Conservation (phyloP, 2,113 vertebrate genomes). For the Rhagologus leucostigma region DNA sequence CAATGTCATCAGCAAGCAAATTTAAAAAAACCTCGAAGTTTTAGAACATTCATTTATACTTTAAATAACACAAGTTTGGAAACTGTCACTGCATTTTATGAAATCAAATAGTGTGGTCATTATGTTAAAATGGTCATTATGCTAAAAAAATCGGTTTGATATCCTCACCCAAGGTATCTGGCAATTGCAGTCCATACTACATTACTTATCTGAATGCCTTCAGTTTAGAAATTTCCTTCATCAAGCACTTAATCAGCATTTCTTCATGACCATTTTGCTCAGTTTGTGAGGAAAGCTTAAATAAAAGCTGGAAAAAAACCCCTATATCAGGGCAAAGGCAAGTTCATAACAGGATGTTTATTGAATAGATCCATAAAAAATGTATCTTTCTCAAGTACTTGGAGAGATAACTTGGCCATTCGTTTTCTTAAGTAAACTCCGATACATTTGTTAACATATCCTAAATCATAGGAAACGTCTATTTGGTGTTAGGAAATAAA, state of each 20-base stretch:
- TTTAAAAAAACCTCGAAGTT: background rate
- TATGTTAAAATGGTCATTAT: background rate
- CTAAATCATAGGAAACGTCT: background rate
- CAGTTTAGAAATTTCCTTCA: background rate
- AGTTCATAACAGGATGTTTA: background rate
- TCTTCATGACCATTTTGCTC: background rate
- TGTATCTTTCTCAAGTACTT: background rate
- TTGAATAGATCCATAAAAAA: background rate
- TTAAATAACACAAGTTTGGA: background rate
- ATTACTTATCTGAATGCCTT: background rate
- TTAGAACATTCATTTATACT: background rate
- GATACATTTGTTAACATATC: background rate
- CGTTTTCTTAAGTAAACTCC: background rate
- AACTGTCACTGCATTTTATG: background rate
- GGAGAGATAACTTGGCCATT: background rate
- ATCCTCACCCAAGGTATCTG: background rate
- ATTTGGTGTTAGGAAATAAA: background rate
- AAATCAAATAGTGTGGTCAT: background rate
- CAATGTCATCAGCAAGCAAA: background rate
- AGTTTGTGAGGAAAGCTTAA: background rate
- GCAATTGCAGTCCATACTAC: background rate
- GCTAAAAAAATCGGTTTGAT: background rate
- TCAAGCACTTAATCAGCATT: background rate
- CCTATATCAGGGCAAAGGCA: background rate
- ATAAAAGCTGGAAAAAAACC: fast-evolving